These are phyloP conservation scores for Magallana ariakensis DNA, from an alignment of 1,140 invertebrate genomes.

Conservation along the genomic window DNA sequence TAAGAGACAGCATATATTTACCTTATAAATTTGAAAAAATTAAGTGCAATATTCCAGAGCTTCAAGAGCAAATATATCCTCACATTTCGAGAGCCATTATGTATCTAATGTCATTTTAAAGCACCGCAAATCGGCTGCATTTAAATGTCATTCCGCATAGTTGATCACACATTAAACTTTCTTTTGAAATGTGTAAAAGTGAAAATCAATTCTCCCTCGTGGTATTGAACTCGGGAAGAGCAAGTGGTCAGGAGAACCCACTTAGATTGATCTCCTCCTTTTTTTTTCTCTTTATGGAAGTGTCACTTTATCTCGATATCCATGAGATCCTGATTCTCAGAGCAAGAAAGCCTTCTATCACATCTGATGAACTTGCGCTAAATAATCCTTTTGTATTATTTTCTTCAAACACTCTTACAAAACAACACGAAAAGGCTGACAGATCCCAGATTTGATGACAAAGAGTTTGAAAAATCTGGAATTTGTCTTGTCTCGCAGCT, in stretches of 20 bases:
- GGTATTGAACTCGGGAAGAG: too few species aligned
- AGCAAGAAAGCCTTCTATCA: neutral
- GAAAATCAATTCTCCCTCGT: slow-evolving; percentile 4
- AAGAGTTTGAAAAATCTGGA: neutral
- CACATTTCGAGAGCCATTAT: neutral
- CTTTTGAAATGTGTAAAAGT: slow-evolving; percentile 3
- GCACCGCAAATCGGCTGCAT: neutral
- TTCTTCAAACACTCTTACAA: neutral
- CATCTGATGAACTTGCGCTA: neutral
- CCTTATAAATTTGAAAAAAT: too few species aligned
- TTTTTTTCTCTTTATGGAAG: too few species aligned
- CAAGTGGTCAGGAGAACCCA: neutral
- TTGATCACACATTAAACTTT: slow-evolving; percentile 10
- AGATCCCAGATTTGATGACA: neutral
- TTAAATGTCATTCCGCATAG: slow-evolving; percentile 9
- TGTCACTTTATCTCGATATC: too few species aligned
- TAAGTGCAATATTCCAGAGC: slow-evolving; percentile 17
- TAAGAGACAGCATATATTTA: too few species aligned
- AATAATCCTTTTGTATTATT: too few species aligned
- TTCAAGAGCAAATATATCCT: neutral
- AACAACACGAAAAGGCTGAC: neutral
- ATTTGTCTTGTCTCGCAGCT: neutral
- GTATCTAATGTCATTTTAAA: slow-evolving; percentile 15
- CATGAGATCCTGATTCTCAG: too few species aligned
- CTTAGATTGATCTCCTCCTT: slow-evolving; percentile 8